phyloP scores from a whole-genome alignment of 1,140 invertebrate species.

The Pissodes strobi region DNA sequence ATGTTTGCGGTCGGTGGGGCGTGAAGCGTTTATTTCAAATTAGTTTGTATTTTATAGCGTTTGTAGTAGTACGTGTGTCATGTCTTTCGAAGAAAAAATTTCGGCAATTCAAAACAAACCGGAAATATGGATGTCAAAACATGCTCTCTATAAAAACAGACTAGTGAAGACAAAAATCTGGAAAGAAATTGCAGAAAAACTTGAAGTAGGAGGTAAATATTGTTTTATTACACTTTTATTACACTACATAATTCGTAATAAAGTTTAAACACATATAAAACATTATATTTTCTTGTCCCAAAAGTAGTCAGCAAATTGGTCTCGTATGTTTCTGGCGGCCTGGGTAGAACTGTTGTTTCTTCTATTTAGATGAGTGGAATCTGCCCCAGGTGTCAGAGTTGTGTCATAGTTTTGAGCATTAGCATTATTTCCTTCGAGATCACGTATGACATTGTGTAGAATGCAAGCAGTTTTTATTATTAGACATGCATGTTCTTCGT shows the following conservation, averaged over 20 bases:
- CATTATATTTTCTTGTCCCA: constrained; percentile 6
- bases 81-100: constrained; percentile 5
- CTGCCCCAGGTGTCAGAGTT: not conserved
- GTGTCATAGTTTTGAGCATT: not conserved
- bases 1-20: too few species aligned
- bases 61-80: constrained; percentile 1
- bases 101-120: too few species aligned
- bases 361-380: not conserved
- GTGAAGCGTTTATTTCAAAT: too few species aligned
- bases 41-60: too few species aligned
- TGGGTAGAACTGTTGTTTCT: too few species aligned
- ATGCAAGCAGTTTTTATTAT: not conserved
- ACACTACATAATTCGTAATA: not conserved
- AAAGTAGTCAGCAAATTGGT: too few species aligned
- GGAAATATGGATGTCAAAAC: not conserved
- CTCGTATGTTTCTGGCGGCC: not conserved
- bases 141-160: not conserved
- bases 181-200: too few species aligned
- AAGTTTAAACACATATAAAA: not conserved
- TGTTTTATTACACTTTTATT: constrained; percentile 1
- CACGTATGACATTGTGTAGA: too few species aligned
- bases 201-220: not conserved
- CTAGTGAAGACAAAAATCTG: not conserved
- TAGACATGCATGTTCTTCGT: too few species aligned
- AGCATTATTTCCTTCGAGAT: too few species aligned